Conservation (phyloP, 1,140 invertebrate species). For the Ips typographus region DNA sequence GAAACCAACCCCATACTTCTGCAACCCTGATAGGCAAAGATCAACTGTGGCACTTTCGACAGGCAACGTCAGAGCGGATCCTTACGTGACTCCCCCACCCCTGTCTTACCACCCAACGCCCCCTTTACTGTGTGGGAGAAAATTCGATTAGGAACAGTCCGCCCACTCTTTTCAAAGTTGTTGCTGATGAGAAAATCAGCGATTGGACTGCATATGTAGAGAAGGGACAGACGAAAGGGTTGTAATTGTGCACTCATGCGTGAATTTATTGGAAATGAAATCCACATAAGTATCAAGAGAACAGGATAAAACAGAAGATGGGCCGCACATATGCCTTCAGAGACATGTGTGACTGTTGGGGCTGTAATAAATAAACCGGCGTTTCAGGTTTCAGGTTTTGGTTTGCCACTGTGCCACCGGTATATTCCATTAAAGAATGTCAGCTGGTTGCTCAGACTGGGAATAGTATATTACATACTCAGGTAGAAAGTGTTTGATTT, state of each 20-base stretch:
- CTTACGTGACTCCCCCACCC: neutral
- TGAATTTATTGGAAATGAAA: slow-evolving; percentile 50
- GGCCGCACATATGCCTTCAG: slow-evolving; percentile 15
- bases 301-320: slow-evolving; percentile 18
- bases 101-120: neutral
- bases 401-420: too few species aligned
- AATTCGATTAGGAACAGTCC: neutral
- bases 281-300: slow-evolving; percentile 46
- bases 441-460: too few species aligned
- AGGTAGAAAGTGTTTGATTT: too few species aligned
- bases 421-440: too few species aligned
- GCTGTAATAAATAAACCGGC: neutral
- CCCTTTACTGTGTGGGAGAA: neutral
- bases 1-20: neutral
- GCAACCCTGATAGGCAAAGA: slow-evolving; percentile 22
- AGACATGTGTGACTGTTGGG: neutral
- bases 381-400: too few species aligned
- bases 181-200: neutral
- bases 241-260: slow-evolving; percentile 39
- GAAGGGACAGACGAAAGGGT: neutral
- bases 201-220: neutral
- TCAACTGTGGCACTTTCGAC: slow-evolving; percentile 31
- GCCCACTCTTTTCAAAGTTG: neutral
- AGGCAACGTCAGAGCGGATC: slow-evolving; percentile 22
- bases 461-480: too few species aligned